Base-by-base conservation (phyloP, 2,113 vertebrate species). In the Eudyptes chrysolophus region DNA sequence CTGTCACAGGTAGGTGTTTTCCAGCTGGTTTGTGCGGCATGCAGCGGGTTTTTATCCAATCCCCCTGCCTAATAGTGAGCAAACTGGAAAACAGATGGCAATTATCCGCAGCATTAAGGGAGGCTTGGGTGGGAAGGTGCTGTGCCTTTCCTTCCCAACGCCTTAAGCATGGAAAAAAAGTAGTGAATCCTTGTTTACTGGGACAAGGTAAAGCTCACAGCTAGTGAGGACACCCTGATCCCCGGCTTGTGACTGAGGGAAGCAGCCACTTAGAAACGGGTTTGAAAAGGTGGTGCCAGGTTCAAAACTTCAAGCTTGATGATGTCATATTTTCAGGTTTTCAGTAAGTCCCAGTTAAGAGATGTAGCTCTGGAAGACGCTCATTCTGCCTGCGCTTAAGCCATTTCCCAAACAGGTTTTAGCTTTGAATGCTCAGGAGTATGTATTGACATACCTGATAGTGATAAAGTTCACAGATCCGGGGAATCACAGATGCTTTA, bases 201-300 rank as follows among this genome's bases (percentile, higher is more conserved):
- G 16, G 49, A 46, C 0, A 1, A 75, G 44, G 55, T 55, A 65
- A 84, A 74, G 48, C 61, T 57, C 66, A n/a, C 24, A 22, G 44
- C 38, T 52, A 51, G 34, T 0, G 0, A 44, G 42, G 8, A 24
- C 9, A 2, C 42, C 42, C 42, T 32, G 18, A 32, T 38, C 40
- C 51, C 32, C 0, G 3, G 8, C 30, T 71, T 71, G 57, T 38
- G 24, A 34, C 40, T 46, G 44, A 48, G 22, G 26, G 44, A 57
- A 72, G 46, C 19, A 75, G 49, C 26, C 0, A 2, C 40, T 54
- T 24, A 42, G 72, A 58, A 70, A 60, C 9, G 10, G 51, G 34
- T 65, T 61, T 60, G 84, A 76, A 88, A 88, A 79, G 18, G 13
- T 30, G 20, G 12, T 76, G 29, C 27, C 21, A 22, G 25, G 13